Evolutionary conservation across 2,797 vertebrate species (phyloP), one percentile per base, ranked within the genome.

Genomic region (Sebastes kiyomatsui): DNA sequence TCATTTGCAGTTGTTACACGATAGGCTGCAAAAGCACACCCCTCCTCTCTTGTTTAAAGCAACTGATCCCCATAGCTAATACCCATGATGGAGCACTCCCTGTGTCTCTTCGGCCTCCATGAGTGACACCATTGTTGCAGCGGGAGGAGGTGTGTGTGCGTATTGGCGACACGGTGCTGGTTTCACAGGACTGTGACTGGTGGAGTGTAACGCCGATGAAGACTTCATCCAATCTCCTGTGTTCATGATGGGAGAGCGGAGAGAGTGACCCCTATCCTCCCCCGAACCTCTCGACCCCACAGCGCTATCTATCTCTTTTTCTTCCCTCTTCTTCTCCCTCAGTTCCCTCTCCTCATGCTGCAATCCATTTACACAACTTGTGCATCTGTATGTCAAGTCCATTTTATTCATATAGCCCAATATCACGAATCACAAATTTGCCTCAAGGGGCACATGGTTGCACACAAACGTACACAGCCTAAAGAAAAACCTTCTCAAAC

Each of bases 51-150:
- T 75, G 86, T 92, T 90, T 77, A 89, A 90, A 89, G 86, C 76
- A 81, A 84, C 85, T 85, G 90, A 94, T 94, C 92, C 83, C 93
- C 90, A 79, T 90, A 46, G 84, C 90, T 94, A 95, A 94, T 87
- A 88, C 54, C 90, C 90, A 80, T 92, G 88, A 93, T 92, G 84
- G 87, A 87, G 87, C 80, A 20, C 87, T 87, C 78, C 59, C 67
- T 64, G 86, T 86, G 85, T 90, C 83, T 87, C 86, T 74, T 80
- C 56, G 62, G 74, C 87, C 84, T 75, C 58, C 54, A 22, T 74
- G 73, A 84, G 80, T 87, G 87, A 91, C 81, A 88, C 84, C 55
- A 62, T 84, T 88, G 89, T 89, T 66, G 76, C 27, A 73, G 33
- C n/a, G 67, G 61, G 72, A 69, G 81, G 72, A 59, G 68, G 81